Conservation (phyloP, 2,797 vertebrate genomes). For the Sebastes taczanowskii region DNA sequence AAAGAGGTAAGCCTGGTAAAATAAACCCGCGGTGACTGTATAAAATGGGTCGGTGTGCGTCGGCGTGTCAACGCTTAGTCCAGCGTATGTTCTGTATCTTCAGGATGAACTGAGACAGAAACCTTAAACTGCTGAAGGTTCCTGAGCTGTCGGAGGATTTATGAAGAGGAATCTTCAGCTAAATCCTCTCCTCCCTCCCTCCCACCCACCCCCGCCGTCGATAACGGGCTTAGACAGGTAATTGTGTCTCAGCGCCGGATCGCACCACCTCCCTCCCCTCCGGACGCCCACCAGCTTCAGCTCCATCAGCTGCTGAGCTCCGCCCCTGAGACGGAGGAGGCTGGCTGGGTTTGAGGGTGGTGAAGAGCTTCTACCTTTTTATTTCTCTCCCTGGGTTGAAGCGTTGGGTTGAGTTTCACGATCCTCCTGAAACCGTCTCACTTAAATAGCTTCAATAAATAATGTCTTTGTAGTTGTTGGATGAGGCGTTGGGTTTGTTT, state of each 20-base stretch:
- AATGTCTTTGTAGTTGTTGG: background rate
- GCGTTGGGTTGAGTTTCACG: background rate
- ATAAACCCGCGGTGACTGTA: no score
- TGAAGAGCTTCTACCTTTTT: background rate
- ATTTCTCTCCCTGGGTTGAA: background rate
- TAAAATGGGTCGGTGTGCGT: no score
- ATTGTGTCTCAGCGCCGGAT: background rate
- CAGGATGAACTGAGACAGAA: background rate
- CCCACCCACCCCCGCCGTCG: background rate
- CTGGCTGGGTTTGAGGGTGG: background rate
- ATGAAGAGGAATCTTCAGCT: slow-evolving; percentile 12
- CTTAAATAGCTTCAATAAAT: background rate
- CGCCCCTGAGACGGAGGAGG: background rate
- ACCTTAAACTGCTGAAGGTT: background rate
- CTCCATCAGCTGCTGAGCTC: background rate
- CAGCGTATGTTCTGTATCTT: background rate
- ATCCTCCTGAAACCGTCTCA: background rate
- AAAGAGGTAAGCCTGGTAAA: no score
- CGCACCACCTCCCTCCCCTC: background rate
- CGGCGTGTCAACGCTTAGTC: fast-evolving
- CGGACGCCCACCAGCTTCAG: background rate
- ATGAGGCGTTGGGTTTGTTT: background rate
- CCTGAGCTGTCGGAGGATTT: slow-evolving; percentile 7
- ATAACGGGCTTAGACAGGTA: slow-evolving; percentile 38
- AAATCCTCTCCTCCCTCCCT: background rate